Base-by-base conservation (phyloP, 2,113 vertebrate species). In the Phylloscopus whistleri region DNA sequence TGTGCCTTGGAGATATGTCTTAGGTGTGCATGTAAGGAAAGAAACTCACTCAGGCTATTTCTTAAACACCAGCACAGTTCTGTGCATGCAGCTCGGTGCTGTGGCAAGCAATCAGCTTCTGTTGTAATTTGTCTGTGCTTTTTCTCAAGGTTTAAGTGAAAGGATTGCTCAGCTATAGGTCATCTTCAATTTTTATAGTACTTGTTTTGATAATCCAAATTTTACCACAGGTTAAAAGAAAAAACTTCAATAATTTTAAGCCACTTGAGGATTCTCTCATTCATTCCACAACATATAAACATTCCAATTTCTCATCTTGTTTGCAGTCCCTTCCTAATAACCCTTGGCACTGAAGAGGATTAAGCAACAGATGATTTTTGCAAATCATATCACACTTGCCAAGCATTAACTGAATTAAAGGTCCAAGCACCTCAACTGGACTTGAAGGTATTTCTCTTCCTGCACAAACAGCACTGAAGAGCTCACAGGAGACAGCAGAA, bases 301-400 rank as follows among this genome's bases (percentile, higher is more conserved):
- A 2, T 44, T 58, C 33, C 52, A 43, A 49, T 78, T 94, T 87
- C 66, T 79, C 91, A 66, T 44, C 66, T 58, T 35, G 17, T 53
- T 84, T 76, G 69, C 76, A 86, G 35, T n/a, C 30, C 46, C 26
- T 85, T 53, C 56, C 64, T 81, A 91, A 84, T 53, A 95, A 93
- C 67, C 74, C 53, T 87, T 64, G 55, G 83, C 67, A 74, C 68
- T 35, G 28, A 64, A 69, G 44, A 72, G 41, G 87, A 95, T 95
- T 95, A 94, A 96, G 79, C 63, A 67, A 73, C 51, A 80, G 69
- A 72, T 77, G 58, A 64, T 74, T 93, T 90, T 79, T 82, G 70
- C 35, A 87, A 77, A 77, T 51, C 55, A 14, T 15, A 48, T 24
- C 53, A 31, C 11, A 44, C 46, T 79, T 74, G 73, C 60, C 83